A percentile compares a stretch with the other conserved stretches of the same genome.
phyloP scores from a whole-genome alignment of 2,797 vertebrate genomes.

The Adelosebastes latens region DNA sequence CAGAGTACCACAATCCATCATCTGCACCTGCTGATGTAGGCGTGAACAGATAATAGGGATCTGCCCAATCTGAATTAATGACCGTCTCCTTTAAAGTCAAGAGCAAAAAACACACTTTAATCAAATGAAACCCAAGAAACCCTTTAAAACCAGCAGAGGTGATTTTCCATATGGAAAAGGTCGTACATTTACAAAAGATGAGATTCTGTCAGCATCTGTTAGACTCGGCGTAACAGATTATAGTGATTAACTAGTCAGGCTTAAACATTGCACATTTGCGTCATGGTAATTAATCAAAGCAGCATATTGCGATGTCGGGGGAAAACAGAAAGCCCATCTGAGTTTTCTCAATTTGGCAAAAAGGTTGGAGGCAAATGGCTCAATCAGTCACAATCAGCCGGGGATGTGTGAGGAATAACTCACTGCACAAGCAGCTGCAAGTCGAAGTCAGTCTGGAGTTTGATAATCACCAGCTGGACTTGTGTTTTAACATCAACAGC shows the following conservation, averaged over 20 bases:
- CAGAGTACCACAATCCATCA: neutral
- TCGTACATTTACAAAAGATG: constrained; percentile 2
- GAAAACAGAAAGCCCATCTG: constrained; percentile 13
- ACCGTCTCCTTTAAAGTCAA: neutral
- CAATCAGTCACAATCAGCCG: constrained; percentile 37
- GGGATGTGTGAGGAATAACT: constrained; percentile 15
- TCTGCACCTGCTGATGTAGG: neutral
- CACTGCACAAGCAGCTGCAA: neutral
- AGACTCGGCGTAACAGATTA: constrained; percentile 28
- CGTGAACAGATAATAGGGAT: neutral
- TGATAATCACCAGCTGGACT: neutral
- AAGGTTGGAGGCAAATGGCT: constrained; percentile 9
- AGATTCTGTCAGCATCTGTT: constrained; percentile 14
- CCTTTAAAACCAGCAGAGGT: neutral
- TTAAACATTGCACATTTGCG: constrained; percentile 9
- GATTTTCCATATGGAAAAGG: neutral
- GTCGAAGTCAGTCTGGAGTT: neutral
- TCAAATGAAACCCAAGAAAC: neutral
- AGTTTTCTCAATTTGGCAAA: constrained; percentile 9
- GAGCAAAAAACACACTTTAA: neutral
- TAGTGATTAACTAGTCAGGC: constrained; percentile 39
- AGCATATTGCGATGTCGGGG: constrained; percentile 7
- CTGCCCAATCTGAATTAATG: neutral
- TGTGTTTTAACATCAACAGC: neutral
- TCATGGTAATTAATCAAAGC: constrained; percentile 49